A percentile compares a stretch with the other conserved stretches of the same genome.
These are phyloP conservation scores for Tethea ocularis DNA, from an alignment of 2,888 invertebrate genomes.

Conservation along the genomic window DNA sequence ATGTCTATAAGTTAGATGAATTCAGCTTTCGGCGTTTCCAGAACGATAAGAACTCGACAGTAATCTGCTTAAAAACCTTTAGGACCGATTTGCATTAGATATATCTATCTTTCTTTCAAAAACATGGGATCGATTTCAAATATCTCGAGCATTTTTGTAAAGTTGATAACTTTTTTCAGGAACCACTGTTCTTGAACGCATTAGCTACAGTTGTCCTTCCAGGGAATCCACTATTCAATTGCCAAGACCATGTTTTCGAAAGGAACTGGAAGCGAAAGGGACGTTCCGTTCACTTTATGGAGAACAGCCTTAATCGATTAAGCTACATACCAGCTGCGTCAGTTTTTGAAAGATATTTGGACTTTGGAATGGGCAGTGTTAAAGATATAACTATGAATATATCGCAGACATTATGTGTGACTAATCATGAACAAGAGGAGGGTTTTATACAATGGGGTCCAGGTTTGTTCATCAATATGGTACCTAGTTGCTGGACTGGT, in stretches of 20 bases:
- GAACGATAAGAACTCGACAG: neutral
- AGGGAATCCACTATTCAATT: constrained; percentile 57
- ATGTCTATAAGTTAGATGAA: no score
- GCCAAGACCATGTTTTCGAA: constrained; percentile 62
- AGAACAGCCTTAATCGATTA: constrained; percentile 69
- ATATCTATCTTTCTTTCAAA: no score
- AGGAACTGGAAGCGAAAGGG: constrained; percentile 58
- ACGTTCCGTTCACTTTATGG: constrained; percentile 67
- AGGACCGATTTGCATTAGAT: no score
- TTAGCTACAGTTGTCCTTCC: constrained; percentile 62
- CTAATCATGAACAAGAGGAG: constrained; percentile 70
- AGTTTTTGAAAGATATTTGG: constrained; percentile 68
- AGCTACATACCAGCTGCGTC: constrained; percentile 68
- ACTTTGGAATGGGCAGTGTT: constrained; percentile 70
- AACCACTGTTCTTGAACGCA: constrained; percentile 64
- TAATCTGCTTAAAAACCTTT: neutral
- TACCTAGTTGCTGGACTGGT: neutral
- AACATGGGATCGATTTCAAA: neutral
- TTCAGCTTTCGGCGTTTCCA: neutral
- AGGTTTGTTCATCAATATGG: constrained; percentile 47
- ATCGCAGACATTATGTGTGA: constrained; percentile 73
- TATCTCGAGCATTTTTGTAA: neutral
- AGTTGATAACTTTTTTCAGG: constrained; percentile 47
- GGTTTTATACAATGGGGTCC: constrained; percentile 73
- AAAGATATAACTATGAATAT: constrained; percentile 66